Conservation (phyloP, 2,797 vertebrate species). For the Manis javanica region DNA sequence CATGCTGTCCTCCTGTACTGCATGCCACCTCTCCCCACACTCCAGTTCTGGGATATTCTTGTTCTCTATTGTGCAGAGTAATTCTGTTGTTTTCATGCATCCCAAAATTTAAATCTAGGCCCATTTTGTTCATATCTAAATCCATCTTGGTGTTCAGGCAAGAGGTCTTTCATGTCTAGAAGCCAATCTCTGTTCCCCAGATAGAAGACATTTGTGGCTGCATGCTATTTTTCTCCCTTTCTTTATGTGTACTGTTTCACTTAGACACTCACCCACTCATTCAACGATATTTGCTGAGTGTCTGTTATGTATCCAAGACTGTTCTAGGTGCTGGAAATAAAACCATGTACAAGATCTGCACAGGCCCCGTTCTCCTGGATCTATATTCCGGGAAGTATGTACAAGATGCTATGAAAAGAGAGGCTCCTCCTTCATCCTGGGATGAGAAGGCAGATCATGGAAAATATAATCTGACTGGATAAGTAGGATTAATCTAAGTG, state of each 20-base stretch:
- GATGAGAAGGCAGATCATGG: not conserved
- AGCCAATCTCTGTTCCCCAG: not conserved
- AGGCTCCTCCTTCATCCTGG: not conserved
- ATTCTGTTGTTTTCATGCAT: not conserved
- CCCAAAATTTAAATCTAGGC: not conserved
- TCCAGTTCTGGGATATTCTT: no score
- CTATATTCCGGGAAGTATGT: not conserved
- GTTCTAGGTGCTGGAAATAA: not conserved
- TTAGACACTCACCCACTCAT: no score
- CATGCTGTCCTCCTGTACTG: not conserved
- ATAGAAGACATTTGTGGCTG: not conserved
- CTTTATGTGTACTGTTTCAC: not conserved
- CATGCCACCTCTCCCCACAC: accelerated
- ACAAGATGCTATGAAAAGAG: not conserved
- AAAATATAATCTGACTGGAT: not conserved
- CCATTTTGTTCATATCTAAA: not conserved
- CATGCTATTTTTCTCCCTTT: not conserved
- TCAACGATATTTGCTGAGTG: not conserved
- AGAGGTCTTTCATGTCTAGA: not conserved
- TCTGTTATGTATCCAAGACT: no score
- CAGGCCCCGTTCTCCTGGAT: not conserved
- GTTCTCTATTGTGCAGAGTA: not conserved
- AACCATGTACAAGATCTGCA: not conserved
- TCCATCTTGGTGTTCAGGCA: not conserved
- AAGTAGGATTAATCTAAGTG: not conserved